A percentile compares a stretch with the other conserved stretches of the same genome.
phyloP scores from a whole-genome alignment of 2,797 vertebrate species.

The Saxicola maurus region DNA sequence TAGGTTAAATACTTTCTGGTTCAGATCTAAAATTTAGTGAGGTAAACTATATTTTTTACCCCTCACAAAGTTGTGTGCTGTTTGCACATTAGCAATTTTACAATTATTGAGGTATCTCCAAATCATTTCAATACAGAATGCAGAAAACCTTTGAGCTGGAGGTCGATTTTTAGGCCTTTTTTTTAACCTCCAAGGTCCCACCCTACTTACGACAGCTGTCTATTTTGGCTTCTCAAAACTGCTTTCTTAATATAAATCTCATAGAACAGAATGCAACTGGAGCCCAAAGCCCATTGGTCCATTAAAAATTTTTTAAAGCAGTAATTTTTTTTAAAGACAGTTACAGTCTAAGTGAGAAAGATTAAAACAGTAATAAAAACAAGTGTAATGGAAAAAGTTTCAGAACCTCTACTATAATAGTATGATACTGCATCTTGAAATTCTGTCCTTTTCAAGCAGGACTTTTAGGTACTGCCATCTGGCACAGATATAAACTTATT shows the following conservation, averaged over 20 bases:
- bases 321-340: background rate
- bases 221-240: background rate
- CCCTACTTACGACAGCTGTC: background rate
- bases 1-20: background rate
- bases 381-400: background rate
- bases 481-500: background rate
- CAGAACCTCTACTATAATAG: background rate
- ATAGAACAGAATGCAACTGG: background rate
- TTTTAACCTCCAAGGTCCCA: background rate
- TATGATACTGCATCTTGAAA: background rate
- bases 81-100: background rate
- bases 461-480: background rate
- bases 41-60: background rate
- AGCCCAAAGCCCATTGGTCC: background rate
- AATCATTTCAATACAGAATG: background rate
- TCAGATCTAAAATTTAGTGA: background rate
- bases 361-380: background rate
- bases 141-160: background rate
- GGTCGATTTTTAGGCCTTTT: background rate
- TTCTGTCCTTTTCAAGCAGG: background rate
- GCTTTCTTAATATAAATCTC: background rate
- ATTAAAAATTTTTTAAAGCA: background rate
- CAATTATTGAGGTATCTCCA: accelerated
- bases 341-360: background rate
- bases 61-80: background rate